These are phyloP conservation scores for Liodrosophila aerea DNA, from an alignment of 2,888 invertebrate species.

Conservation along the genomic window DNA sequence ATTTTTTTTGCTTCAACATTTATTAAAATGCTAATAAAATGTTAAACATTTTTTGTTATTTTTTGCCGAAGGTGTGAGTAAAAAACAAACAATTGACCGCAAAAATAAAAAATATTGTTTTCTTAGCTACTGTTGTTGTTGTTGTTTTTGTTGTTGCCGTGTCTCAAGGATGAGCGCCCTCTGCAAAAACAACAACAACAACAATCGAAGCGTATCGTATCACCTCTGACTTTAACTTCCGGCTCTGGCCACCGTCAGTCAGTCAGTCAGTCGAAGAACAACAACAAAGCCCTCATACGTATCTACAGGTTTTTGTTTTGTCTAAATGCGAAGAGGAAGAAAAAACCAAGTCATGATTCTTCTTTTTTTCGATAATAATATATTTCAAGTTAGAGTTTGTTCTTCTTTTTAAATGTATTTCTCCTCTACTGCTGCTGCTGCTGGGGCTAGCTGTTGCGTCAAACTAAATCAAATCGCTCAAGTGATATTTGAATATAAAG, in stretches of 20 bases:
- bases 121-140: conserved; percentile 2
- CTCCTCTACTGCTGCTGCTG: conserved; percentile 17
- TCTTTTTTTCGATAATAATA: conserved; percentile 12
- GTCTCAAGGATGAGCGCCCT: conserved; percentile 39
- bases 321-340: background rate
- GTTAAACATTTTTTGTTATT: conserved; percentile 15
- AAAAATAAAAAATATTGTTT: conserved; percentile 3
- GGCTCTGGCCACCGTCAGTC: conserved; percentile 21
- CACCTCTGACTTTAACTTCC: conserved; percentile 34
- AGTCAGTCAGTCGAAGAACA: conserved; percentile 14
- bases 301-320: conserved; percentile 36
- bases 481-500: conserved; percentile 53
- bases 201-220: conserved; percentile 2
- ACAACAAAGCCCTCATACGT: conserved; percentile 10
- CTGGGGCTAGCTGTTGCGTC: conserved; percentile 39
- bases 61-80: conserved; percentile 15
- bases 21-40: conserved; percentile 34
- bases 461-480: conserved; percentile 57
- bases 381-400: conserved; percentile 8
- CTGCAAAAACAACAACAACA: conserved; percentile 13
- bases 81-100: conserved; percentile 11
- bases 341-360: conserved; percentile 31
- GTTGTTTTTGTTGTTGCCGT: conserved; percentile 1
- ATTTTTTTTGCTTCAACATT: conserved; percentile 24
- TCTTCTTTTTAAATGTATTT: conserved; percentile 28